Percentiles rank a stretch among this genome's conserved stretches.
Conservation (phyloP, 2,113 vertebrate genomes). For the Marcusenius ussheri region DNA sequence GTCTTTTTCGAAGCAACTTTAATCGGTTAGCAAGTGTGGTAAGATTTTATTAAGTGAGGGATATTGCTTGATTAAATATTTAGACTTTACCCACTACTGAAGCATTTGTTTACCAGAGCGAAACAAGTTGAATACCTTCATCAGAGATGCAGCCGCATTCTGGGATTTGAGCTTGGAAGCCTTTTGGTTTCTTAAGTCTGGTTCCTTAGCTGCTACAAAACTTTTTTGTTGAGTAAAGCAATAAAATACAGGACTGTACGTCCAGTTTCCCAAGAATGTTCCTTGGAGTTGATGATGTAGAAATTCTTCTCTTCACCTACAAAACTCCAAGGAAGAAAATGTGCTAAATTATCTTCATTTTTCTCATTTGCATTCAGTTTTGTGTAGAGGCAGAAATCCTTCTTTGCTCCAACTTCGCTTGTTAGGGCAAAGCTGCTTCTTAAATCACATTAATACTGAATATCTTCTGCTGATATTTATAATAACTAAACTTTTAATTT, state of each 20-base stretch:
- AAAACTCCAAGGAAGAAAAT: neutral
- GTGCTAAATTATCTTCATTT: neutral
- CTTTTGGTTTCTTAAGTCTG: neutral
- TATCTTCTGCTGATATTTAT: conserved; percentile 33
- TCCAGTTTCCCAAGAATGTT: neutral
- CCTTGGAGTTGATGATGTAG: neutral
- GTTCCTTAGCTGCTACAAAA: neutral
- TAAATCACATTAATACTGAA: conserved; percentile 33
- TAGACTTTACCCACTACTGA: neutral
- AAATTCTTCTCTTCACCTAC: neutral
- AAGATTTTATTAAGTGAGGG: neutral
- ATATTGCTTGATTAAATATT: neutral
- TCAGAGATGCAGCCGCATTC: neutral
- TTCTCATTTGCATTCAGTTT: neutral
- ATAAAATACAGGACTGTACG: neutral
- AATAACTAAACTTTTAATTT: conserved; percentile 43
- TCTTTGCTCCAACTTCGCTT: neutral
- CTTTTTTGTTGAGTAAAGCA: neutral
- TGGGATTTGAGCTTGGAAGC: neutral
- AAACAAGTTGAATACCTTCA: neutral
- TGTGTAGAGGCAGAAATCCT: neutral
- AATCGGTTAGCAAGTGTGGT: neutral
- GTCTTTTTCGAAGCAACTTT: neutral
- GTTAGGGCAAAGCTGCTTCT: conserved; percentile 11
- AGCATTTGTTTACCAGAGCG: neutral